phyloP scores from a whole-genome alignment of 1,140 invertebrate species.

The Eumeta japonica region DNA sequence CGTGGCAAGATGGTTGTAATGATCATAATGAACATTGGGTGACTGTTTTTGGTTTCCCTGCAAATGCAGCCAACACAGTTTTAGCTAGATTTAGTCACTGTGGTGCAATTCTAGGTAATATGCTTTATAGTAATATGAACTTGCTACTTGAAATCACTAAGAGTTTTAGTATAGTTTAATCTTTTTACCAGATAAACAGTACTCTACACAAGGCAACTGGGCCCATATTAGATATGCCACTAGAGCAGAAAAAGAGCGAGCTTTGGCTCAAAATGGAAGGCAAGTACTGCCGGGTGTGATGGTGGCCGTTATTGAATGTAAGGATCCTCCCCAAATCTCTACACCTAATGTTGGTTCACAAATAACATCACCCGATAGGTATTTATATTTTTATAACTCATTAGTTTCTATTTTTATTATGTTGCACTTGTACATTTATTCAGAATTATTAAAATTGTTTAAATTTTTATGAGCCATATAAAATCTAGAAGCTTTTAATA shows the following conservation, averaged over 20 bases:
- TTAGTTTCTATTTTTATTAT: too few relatives aligned
- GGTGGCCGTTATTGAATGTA: slow-evolving; percentile 83
- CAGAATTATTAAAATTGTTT: too few relatives aligned
- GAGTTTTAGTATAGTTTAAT: too few relatives aligned
- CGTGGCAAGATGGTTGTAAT: slow-evolving; percentile 53
- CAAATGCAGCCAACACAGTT: slow-evolving; percentile 74
- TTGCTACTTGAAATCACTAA: too few relatives aligned
- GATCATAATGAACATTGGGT: slow-evolving; percentile 73
- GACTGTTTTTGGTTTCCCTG: slow-evolving; percentile 86
- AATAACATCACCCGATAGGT: too few relatives aligned
- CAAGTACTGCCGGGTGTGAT: slow-evolving; percentile 66
- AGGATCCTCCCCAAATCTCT: slow-evolving; percentile 64
- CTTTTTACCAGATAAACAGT: slow-evolving; percentile 72
- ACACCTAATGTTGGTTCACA: too few relatives aligned
- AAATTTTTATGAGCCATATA: too few relatives aligned
- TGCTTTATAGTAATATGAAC: too few relatives aligned
- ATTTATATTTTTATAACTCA: too few relatives aligned
- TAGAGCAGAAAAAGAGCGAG: slow-evolving; percentile 80
- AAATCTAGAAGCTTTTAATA: too few relatives aligned
- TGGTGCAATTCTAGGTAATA: slow-evolving; percentile 76
- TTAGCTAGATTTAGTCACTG: slow-evolving; percentile 80
- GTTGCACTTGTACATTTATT: too few relatives aligned
- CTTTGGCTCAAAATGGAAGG: slow-evolving; percentile 77
- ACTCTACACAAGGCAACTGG: slow-evolving; percentile 85
- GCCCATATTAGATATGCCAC: slow-evolving; percentile 84